Conservation (phyloP, 2,113 vertebrate genomes). For the Neoarius graeffei region DNA sequence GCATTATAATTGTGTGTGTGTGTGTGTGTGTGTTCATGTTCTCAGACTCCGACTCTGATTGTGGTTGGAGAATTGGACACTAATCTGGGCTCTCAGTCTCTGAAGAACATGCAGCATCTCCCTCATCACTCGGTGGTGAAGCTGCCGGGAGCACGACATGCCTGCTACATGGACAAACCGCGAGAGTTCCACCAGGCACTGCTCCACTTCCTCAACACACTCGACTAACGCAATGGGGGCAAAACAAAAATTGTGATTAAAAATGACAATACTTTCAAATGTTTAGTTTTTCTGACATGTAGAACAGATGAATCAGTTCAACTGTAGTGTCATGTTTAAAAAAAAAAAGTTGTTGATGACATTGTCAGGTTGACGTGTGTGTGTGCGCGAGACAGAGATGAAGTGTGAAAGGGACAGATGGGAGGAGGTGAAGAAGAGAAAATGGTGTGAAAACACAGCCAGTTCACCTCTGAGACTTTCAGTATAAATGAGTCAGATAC, state of each 20-base stretch:
- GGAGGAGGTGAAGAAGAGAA: neutral
- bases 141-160: conserved; percentile 81
- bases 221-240: conserved; percentile 61
- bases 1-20: neutral
- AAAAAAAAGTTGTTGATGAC: neutral
- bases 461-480: neutral
- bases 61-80: conserved; percentile 85
- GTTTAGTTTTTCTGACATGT: neutral
- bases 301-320: neutral
- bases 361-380: neutral
- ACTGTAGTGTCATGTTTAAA: neutral
- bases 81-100: conserved; percentile 81
- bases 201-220: conserved; percentile 82
- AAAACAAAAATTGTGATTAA: no score
- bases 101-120: conserved; percentile 84
- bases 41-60: conserved; percentile 88
- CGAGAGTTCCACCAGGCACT: conserved; percentile 85
- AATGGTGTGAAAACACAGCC: neutral
- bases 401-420: no score
- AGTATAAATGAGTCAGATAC: neutral
- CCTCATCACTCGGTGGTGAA: conserved; percentile 77
- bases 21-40: neutral
- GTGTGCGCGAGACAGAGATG: neutral
- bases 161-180: conserved; percentile 92
- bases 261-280: neutral